These are phyloP conservation scores for Pampusana beccarii DNA, from an alignment of 2,113 vertebrate genomes.

Conservation along the genomic window DNA sequence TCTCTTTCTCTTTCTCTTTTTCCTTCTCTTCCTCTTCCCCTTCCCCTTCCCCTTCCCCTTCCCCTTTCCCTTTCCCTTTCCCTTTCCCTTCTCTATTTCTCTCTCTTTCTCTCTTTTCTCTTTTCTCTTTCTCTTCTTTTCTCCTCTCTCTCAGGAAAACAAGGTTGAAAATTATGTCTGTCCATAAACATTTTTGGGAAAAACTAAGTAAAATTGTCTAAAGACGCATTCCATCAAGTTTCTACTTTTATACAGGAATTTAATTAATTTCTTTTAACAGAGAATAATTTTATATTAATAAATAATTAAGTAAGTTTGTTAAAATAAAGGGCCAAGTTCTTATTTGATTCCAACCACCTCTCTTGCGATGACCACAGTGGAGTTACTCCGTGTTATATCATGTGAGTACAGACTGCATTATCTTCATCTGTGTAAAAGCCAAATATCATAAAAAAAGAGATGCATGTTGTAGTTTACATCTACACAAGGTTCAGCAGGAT, in stretches of 20 bases:
- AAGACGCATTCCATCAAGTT: background rate
- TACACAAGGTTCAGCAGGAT: background rate
- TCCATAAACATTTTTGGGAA: background rate
- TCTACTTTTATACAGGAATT: background rate
- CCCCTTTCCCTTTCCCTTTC: too few species aligned
- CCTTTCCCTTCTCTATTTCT: too few species aligned
- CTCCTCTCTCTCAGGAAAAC: background rate
- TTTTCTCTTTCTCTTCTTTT: background rate
- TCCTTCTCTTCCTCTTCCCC: too few species aligned
- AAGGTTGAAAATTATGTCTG: background rate
- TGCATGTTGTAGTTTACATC: background rate
- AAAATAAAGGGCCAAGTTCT: background rate
- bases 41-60: too few species aligned
- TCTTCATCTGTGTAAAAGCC: background rate
- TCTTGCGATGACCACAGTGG: background rate
- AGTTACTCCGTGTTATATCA: background rate
- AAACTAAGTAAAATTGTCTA: background rate
- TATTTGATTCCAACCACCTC: background rate
- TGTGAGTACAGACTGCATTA: accelerated
- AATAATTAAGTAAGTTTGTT: background rate
- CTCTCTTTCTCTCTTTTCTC: background rate
- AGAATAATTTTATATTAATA: background rate
- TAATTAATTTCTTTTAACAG: background rate
- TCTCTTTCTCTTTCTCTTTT: too few species aligned
- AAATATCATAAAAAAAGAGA: background rate